A percentile compares a stretch with the other conserved stretches of the same genome.
Evolutionary conservation across 2,797 vertebrate species (phyloP).

Genomic region (Salmo trutta): DNA sequence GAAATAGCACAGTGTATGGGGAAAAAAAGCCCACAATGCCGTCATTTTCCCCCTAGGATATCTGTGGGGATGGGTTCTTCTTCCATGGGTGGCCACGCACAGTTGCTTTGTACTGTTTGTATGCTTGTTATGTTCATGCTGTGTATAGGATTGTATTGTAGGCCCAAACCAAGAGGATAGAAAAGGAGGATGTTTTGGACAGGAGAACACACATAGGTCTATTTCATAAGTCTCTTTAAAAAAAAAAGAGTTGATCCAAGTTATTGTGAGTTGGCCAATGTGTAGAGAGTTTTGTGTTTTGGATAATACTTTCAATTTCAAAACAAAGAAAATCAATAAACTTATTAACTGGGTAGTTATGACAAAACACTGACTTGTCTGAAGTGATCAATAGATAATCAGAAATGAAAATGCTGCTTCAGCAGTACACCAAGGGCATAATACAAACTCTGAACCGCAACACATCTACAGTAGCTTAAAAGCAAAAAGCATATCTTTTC

Average conservation of each 20-base stretch:
- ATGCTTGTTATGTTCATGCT: neutral
- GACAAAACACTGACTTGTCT: neutral
- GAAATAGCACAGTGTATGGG: neutral
- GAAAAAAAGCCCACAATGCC: neutral
- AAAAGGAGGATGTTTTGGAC: neutral
- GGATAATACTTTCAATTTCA: neutral
- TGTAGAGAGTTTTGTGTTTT: neutral
- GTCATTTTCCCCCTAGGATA: neutral
- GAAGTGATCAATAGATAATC: neutral
- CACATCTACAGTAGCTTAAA: neutral
- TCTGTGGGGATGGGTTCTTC: neutral
- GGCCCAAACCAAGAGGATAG: neutral
- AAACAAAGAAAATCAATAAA: neutral
- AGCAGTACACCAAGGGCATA: slow-evolving; percentile 20
- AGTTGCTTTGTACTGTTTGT: slow-evolving; percentile 38
- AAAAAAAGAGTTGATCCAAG: neutral
- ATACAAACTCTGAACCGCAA: neutral
- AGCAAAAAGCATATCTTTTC: too few species aligned
- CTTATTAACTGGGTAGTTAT: slow-evolving; percentile 1
- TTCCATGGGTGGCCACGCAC: neutral
- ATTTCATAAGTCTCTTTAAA: too few species aligned
- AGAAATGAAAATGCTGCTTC: slow-evolving; percentile 15
- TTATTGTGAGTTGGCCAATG: neutral
- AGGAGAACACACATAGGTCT: neutral
- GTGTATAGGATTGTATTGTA: neutral